These are phyloP conservation scores for Anthophora plumipes DNA, from an alignment of 2,888 invertebrate species.

Conservation along the genomic window DNA sequence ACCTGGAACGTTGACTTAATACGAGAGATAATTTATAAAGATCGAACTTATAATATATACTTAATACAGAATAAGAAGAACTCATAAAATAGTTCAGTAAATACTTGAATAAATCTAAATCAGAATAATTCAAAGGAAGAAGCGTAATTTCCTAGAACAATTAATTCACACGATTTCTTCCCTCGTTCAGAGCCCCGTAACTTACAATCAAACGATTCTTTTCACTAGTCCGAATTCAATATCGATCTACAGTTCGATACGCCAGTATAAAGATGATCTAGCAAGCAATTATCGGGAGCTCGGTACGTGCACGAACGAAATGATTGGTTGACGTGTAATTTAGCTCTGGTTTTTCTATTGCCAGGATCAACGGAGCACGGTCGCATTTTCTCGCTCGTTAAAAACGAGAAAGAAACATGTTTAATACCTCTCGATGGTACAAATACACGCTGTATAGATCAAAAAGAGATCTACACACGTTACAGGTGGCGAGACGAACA, in stretches of 20 bases:
- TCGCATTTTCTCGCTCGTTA: not conserved
- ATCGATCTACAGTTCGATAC: constrained; percentile 11
- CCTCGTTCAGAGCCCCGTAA: too few relatives aligned
- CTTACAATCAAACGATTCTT: not conserved
- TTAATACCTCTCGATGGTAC: not conserved
- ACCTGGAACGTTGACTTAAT: not conserved
- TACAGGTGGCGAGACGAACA: not conserved
- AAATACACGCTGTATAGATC: not conserved
- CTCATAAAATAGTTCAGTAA: too few relatives aligned
- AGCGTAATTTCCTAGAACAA: too few relatives aligned
- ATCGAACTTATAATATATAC: too few relatives aligned
- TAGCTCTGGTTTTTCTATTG: constrained; percentile 17
- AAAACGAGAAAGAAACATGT: not conserved
- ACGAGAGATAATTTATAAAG: too few relatives aligned
- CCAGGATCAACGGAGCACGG: constrained; percentile 12
- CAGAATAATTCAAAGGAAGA: too few relatives aligned
- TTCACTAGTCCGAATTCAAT: not conserved
- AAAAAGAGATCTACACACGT: not conserved
- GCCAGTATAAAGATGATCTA: not conserved
- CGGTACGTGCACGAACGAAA: constrained; percentile 27
- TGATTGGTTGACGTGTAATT: constrained; percentile 21
- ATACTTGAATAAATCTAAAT: too few relatives aligned
- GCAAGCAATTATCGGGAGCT: constrained; percentile 37
- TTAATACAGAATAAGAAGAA: too few relatives aligned
- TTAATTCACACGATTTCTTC: too few relatives aligned